Percentiles rank a stretch among this genome's conserved stretches.
Evolutionary conservation across 2,797 vertebrate genomes (phyloP).

Genomic region (Onychomys leucogaster): DNA sequence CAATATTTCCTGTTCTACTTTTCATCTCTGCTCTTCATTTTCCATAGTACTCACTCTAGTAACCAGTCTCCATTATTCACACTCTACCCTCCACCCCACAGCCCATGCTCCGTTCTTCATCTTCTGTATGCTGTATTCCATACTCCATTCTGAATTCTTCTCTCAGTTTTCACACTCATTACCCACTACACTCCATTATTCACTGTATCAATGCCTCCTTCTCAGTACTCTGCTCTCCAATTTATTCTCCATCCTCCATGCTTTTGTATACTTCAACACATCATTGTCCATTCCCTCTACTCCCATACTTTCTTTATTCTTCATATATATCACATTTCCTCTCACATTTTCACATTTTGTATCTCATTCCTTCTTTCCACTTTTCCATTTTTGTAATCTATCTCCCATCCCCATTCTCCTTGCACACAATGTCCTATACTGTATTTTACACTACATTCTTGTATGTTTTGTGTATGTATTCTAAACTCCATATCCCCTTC

Average conservation of each 20-base stretch:
- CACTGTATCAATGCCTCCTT: not conserved
- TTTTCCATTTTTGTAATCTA: not conserved
- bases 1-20: not conserved
- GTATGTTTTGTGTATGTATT: not conserved
- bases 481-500: not conserved
- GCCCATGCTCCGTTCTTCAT: not conserved
- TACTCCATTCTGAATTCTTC: too few relatives aligned
- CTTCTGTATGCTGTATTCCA: too few relatives aligned
- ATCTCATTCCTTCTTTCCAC: not conserved
- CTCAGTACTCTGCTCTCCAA: not conserved
- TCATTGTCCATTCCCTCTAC: not conserved
- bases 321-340: not conserved
- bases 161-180: not conserved
- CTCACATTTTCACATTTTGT: not conserved
- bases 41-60: not conserved
- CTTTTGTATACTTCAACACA: not conserved
- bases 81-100: not conserved
- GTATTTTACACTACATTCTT: not conserved
- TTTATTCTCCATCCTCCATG: not conserved
- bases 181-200: too few relatives aligned
- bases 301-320: not conserved
- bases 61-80: too few relatives aligned
- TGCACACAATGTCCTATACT: not conserved
- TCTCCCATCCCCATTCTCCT: not conserved
- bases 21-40: not conserved